Base-by-base conservation (phyloP, 2,888 invertebrate genomes). In the Hydrotaea cyrtoneurina region DNA sequence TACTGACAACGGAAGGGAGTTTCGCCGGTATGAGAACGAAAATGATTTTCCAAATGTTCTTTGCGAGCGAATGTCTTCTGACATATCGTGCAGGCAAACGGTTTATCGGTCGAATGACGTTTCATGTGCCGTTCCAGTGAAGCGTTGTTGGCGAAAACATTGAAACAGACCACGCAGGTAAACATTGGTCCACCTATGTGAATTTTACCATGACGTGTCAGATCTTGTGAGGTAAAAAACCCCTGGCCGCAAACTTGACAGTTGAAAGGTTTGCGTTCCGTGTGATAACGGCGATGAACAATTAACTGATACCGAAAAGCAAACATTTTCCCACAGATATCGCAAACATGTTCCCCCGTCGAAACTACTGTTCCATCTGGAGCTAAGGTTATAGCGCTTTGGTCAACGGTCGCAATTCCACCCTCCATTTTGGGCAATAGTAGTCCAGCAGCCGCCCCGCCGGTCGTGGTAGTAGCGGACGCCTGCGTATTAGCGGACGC, bases 301-400 rank as follows among this genome's bases (percentile, higher is more conserved):
- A 97, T 97, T 82, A 97, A 94, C 91, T 97, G 97, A 92, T 97
- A 97, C 80, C 97, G 95, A 92, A 96, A 97, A 89, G 96, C 96
- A 92, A 97, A 97, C 93, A 96, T 95, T 93, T 97, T 97, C 74
- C 96, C 96, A 89, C 97, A 97, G 83, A 97, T 94, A 92, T 97
- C 97, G 91, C 97, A 97, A 19, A 95, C 94, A 91, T 97, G 96
- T 86, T 91, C 91, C 2, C 94, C 94, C 2, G 94, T 93, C 1
- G 96, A 95, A 3, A 94, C 95, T 59, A 93, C 93, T 55, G 92
- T 91, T 72, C 91, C 92, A 85, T 91, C 91, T 17, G 94, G 93
- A 76, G 94, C 95, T 5, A 93, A 92, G 55, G 91, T 88, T 87
- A 94, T 92, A n/a, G 93, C 93, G 3, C 93, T 93, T 2, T 94